Conservation (phyloP, 2,888 invertebrate species). For the Notodonta dromedarius region DNA sequence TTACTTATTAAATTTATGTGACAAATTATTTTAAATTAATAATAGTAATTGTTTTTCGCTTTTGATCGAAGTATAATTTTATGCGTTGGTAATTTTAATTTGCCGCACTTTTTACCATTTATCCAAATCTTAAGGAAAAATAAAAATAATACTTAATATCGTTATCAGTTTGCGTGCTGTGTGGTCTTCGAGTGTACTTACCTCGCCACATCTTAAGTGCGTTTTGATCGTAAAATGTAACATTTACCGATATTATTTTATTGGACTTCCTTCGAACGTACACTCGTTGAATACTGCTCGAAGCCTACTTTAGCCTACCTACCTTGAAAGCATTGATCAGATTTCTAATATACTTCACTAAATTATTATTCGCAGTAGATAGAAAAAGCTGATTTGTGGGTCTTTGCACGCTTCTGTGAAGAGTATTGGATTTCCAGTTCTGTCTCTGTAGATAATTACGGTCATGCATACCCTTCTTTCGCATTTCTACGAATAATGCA, state of each 20-base stretch:
- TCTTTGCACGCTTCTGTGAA: neutral
- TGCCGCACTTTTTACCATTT: no score
- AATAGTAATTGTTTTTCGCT: no score
- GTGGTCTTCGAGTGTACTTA: neutral
- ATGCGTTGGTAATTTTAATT: no score
- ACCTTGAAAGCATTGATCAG: neutral
- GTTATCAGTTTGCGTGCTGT: neutral
- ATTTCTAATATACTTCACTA: neutral
- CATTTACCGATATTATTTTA: neutral
- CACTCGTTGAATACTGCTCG: neutral
- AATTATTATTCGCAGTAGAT: neutral
- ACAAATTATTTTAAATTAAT: no score
- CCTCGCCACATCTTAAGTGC: neutral
- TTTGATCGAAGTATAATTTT: no score
- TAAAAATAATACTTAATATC: no score
- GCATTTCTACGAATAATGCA: no score
- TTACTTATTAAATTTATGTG: no score
- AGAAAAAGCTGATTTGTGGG: neutral
- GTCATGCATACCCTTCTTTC: no score
- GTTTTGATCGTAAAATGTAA: neutral
- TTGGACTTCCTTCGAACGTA: neutral
- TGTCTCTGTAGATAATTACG: neutral
- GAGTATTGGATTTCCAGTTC: neutral
- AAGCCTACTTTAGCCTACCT: neutral
- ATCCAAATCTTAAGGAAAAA: no score